Base-by-base conservation (phyloP, 2,113 vertebrate species). In the Tychaedon coryphoeus region DNA sequence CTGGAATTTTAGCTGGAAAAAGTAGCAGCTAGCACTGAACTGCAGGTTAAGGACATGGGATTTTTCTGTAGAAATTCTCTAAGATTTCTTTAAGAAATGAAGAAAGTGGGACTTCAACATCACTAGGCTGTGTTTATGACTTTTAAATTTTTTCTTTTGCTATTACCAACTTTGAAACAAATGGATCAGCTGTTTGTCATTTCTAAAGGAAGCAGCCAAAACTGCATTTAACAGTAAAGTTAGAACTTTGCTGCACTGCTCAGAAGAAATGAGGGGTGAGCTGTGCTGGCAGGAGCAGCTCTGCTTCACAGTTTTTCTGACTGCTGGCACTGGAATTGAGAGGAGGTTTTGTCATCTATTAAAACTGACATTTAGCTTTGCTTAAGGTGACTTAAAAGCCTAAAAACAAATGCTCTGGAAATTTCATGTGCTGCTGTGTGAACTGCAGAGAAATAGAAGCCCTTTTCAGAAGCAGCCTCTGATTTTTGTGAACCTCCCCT, bases 281-380 rank as follows among this genome's bases (percentile, higher is more conserved):
- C 16, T 92, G 58, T 86, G 76, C 86, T 96, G 91, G 84, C 69
- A 82, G 61, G 45, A 57, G 42, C 71, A 89, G 50, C 28, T 93
- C 65, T 85, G 65, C 53, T 64, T 81, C 73, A 58, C 62, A 34
- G 70, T 57, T 89, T 71, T 85, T 38, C 70, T 72, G 48, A 38
- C 74, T 78, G 57, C 48, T 93, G 88, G 92, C 78, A 9, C 40
- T 90, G 72, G 62, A 72, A 34, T 76, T 29, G 34, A 91, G 80
- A 80, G 15, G 40, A 86, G 51, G 56, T 48, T 95, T 90, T 79
- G 71, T 90, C 71, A 77, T 82, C 86, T 82, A 70, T 85, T 89
- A 90, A 96, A 97, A n/a, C 62, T 92, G 85, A 95, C 75, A 54
- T 88, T 94, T 94, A 94, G 18, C 56, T 83, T 88, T 95, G 54